Conservation (phyloP, 1,140 invertebrate genomes). For the Eriosoma lanigerum region DNA sequence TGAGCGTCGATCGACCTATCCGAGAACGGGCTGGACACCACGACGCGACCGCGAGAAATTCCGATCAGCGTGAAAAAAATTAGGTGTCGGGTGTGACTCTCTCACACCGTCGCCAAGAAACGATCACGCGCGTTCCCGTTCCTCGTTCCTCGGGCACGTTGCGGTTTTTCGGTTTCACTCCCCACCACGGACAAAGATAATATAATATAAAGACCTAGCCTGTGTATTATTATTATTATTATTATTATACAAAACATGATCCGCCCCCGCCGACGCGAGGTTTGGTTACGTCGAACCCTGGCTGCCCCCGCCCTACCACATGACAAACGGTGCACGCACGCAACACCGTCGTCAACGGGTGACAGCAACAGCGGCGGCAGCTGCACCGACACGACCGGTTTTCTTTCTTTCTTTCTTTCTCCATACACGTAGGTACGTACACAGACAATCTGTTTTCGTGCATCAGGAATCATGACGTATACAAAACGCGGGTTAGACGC, state of each 20-base stretch:
- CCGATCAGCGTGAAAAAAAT: neutral
- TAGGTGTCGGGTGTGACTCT: slow-evolving; percentile 21
- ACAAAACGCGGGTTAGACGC: neutral
- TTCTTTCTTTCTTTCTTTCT: neutral
- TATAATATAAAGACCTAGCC: too few species aligned
- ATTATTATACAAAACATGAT: neutral
- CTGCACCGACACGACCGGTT: slow-evolving; percentile 44
- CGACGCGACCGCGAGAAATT: neutral
- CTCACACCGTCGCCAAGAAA: neutral
- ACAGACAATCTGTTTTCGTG: slow-evolving; percentile 37
- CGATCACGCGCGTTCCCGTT: neutral
- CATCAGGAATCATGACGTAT: slow-evolving; percentile 30
- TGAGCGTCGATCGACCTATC: too few species aligned
- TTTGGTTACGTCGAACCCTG: neutral
- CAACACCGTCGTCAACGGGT: slow-evolving; percentile 42
- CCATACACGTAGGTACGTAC: neutral
- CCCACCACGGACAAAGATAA: neutral
- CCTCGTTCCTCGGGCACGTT: neutral
- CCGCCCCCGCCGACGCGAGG: neutral
- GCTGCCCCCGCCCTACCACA: neutral
- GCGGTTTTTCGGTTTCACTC: neutral
- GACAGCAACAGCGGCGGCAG: slow-evolving; percentile 15
- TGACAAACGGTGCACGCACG: neutral
- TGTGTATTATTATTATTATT: too few species aligned
- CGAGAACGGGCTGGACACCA: too few species aligned